phyloP scores from a whole-genome alignment of 2,113 vertebrate species.

The Otus sunia region DNA sequence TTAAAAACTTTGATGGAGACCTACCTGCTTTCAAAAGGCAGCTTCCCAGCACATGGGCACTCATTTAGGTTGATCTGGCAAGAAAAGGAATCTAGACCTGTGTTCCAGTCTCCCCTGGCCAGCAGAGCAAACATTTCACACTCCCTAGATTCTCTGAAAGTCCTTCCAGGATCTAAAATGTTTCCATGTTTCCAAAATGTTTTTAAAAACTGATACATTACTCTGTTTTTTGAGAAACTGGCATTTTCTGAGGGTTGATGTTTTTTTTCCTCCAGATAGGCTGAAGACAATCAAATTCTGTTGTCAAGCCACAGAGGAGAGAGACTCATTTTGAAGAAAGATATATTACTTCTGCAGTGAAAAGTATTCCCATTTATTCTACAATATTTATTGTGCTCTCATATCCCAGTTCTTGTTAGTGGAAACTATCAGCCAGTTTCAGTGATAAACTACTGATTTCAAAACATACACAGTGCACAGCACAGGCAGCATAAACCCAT shows the following conservation, averaged over 20 bases:
- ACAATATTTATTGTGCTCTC: slow-evolving; percentile 10
- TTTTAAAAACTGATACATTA: background rate
- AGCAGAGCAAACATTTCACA: background rate
- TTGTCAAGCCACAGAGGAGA: background rate
- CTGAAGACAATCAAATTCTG: slow-evolving; percentile 3
- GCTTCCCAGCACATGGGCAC: background rate
- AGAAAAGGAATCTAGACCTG: background rate
- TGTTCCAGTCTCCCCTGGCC: background rate
- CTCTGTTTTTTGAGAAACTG: background rate
- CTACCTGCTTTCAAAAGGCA: background rate
- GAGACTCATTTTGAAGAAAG: slow-evolving; percentile 7
- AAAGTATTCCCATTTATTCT: slow-evolving; percentile 5
- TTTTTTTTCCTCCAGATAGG: background rate
- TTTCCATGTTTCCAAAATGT: background rate
- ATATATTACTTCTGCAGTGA: slow-evolving; percentile 1
- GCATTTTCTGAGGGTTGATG: background rate
- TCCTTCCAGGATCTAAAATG: background rate
- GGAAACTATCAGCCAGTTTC: background rate
- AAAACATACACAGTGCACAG: background rate
- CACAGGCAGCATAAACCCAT: background rate
- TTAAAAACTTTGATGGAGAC: background rate
- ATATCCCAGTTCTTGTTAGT: slow-evolving; percentile 12
- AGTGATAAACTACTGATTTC: slow-evolving; percentile 3
- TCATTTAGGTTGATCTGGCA: background rate
- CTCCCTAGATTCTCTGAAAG: background rate